Evolutionary conservation across 1,140 invertebrate species (phyloP).

Genomic region (Neuroterus valhalla): DNA sequence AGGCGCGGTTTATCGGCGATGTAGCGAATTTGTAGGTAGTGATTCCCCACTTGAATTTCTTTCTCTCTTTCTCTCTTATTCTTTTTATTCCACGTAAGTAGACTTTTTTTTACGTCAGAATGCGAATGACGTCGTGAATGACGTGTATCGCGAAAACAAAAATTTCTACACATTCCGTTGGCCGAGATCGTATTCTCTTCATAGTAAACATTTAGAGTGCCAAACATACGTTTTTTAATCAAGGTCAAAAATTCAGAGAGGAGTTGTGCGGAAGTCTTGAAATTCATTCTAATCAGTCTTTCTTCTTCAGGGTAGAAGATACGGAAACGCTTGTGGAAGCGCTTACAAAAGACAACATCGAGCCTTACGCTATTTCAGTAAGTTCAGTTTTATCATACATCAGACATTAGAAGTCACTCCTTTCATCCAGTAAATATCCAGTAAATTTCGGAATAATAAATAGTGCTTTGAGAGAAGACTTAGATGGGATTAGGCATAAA

Average conservation of each 20-base stretch:
- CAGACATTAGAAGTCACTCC: too few species aligned
- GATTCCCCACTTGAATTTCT: background rate
- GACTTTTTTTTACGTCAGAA: constrained; percentile 22
- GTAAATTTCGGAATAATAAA: too few species aligned
- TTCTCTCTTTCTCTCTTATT: background rate
- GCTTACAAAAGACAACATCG: constrained; percentile 67
- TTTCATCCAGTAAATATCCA: too few species aligned
- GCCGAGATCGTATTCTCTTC: background rate
- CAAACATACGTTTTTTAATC: background rate
- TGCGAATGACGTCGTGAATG: constrained; percentile 1
- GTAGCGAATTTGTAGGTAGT: constrained; percentile 9
- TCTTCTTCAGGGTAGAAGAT: constrained; percentile 65
- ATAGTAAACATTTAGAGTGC: background rate
- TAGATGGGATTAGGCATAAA: too few species aligned
- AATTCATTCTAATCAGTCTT: constrained; percentile 43
- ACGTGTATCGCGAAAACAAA: background rate
- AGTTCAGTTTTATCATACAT: constrained; percentile 36
- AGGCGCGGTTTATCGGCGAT: constrained; percentile 46
- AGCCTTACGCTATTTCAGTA: constrained; percentile 72
- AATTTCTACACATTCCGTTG: background rate
- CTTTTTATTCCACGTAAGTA: background rate
- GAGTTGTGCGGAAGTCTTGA: background rate
- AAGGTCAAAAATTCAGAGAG: background rate
- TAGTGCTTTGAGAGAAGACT: too few species aligned
- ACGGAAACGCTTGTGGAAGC: constrained; percentile 61